Evolutionary conservation across 2,888 invertebrate genomes (phyloP).

Genomic region (Rambutsinella grinnellia): DNA sequence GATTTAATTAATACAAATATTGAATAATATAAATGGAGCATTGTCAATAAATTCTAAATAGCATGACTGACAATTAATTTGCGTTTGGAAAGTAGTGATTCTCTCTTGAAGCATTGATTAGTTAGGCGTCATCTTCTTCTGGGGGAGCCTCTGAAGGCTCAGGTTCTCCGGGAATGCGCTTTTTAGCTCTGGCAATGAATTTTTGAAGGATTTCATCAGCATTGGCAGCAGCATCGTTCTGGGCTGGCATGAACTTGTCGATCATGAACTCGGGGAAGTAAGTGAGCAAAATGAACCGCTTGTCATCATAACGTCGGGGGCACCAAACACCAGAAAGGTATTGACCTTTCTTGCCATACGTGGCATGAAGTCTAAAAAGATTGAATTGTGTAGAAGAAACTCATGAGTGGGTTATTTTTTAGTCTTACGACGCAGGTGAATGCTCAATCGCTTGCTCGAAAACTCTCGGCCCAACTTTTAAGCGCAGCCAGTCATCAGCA

Average conservation of each 20-base stretch:
- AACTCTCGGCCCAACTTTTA: constrained; percentile 60
- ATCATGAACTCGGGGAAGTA: constrained; percentile 61
- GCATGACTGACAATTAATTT: no score
- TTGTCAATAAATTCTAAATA: no score
- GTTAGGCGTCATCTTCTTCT: no score
- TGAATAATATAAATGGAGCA: no score
- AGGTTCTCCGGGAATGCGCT: constrained; percentile 18
- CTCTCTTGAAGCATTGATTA: no score
- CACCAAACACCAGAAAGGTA: constrained; percentile 61
- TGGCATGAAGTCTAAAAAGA: constrained; percentile 50
- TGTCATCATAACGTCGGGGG: constrained; percentile 62
- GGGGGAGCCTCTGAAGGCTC: no score
- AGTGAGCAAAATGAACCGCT: constrained; percentile 59
- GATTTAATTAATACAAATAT: no score
- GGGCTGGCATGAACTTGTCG: constrained; percentile 45
- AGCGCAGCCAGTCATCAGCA: constrained; percentile 61
- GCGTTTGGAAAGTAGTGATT: no score
- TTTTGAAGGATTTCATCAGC: constrained; percentile 59
- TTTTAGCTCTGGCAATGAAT: constrained; percentile 50
- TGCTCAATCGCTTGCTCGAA: constrained; percentile 58
- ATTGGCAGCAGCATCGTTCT: constrained; percentile 41
- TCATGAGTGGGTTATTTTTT: background rate
- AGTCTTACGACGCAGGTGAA: constrained; percentile 58
- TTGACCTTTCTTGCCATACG: constrained; percentile 54
- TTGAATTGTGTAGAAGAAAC: background rate